Evolutionary conservation across 1,140 invertebrate genomes (phyloP).

Genomic region (Aphaenogaster ashmeadi): DNA sequence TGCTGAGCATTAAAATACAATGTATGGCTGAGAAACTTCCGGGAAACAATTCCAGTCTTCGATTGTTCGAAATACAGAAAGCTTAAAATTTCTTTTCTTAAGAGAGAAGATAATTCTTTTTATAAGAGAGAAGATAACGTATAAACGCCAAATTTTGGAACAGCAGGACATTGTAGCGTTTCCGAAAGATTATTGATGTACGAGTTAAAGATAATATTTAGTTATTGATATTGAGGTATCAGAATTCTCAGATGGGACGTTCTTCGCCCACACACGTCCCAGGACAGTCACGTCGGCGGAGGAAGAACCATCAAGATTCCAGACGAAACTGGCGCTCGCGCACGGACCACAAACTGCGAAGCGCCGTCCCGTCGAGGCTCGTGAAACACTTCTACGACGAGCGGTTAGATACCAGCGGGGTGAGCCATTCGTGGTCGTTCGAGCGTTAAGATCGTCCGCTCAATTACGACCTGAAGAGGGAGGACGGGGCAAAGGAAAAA

Average conservation of each 20-base stretch:
- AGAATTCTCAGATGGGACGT: slow-evolving; percentile 27
- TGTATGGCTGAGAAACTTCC: not conserved
- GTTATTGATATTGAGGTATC: slow-evolving; percentile 23
- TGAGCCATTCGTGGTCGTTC: slow-evolving; percentile 68
- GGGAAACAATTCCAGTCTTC: not conserved
- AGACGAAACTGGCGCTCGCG: slow-evolving; percentile 39
- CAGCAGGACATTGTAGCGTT: not conserved
- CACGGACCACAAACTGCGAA: slow-evolving; percentile 65
- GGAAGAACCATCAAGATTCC: slow-evolving; percentile 48
- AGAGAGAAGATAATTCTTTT: not conserved
- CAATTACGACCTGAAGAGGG: slow-evolving; percentile 69
- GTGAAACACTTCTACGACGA: slow-evolving; percentile 67
- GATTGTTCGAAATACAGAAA: not conserved
- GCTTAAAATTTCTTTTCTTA: not conserved
- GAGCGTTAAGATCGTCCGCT: slow-evolving; percentile 75
- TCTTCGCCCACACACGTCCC: not conserved
- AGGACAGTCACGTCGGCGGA: slow-evolving; percentile 8
- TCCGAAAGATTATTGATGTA: not conserved
- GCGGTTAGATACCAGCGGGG: slow-evolving; percentile 43
- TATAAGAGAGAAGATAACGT: not conserved
- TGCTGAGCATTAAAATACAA: not conserved
- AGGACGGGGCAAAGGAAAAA: not conserved
- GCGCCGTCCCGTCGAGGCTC: slow-evolving; percentile 65
- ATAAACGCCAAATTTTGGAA: not conserved
- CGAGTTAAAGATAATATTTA: slow-evolving; percentile 41